A percentile compares a stretch with the other conserved stretches of the same genome.
Evolutionary conservation across 2,888 invertebrate species (phyloP).

Genomic region (Lysandra coridon): DNA sequence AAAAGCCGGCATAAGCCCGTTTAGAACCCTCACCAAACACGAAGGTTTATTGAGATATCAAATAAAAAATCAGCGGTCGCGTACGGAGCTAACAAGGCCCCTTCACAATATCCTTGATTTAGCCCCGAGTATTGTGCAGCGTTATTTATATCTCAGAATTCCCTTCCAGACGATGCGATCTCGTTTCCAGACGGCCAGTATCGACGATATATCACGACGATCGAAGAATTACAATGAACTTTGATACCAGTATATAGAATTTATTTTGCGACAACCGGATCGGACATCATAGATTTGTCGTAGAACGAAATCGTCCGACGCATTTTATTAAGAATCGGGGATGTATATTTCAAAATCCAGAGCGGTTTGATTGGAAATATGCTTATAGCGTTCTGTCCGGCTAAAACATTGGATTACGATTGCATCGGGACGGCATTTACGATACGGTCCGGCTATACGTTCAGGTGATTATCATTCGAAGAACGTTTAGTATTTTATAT

Average conservation of each 20-base stretch:
- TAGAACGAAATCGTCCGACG: slow-evolving; percentile 61
- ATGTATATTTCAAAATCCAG: slow-evolving; percentile 62
- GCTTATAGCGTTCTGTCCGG: slow-evolving; percentile 60
- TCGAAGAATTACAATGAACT: neutral
- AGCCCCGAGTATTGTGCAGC: slow-evolving; percentile 74
- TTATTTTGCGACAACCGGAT: slow-evolving; percentile 31
- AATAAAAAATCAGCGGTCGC: slow-evolving; percentile 79
- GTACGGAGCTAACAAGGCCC: slow-evolving; percentile 68
- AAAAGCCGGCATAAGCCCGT: slow-evolving; percentile 54
- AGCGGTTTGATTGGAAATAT: slow-evolving; percentile 76
- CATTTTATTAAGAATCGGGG: slow-evolving; percentile 74
- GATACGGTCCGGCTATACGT: slow-evolving; percentile 14
- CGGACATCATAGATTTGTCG: slow-evolving; percentile 40
- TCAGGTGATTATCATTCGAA: slow-evolving; percentile 25
- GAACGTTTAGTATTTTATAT: slow-evolving; percentile 26
- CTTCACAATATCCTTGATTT: slow-evolving; percentile 78
- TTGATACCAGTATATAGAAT: slow-evolving; percentile 33
- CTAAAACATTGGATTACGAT: slow-evolving; percentile 60
- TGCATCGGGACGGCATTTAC: slow-evolving; percentile 53
- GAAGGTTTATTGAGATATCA: slow-evolving; percentile 77
- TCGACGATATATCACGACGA: slow-evolving; percentile 41
- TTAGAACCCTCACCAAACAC: slow-evolving; percentile 61
- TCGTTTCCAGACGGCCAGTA: slow-evolving; percentile 48
- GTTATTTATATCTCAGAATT: slow-evolving; percentile 74
- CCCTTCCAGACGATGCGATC: slow-evolving; percentile 59